Conservation (phyloP, 2,797 vertebrate species). For the Enteromius unitaeniatus region DNA sequence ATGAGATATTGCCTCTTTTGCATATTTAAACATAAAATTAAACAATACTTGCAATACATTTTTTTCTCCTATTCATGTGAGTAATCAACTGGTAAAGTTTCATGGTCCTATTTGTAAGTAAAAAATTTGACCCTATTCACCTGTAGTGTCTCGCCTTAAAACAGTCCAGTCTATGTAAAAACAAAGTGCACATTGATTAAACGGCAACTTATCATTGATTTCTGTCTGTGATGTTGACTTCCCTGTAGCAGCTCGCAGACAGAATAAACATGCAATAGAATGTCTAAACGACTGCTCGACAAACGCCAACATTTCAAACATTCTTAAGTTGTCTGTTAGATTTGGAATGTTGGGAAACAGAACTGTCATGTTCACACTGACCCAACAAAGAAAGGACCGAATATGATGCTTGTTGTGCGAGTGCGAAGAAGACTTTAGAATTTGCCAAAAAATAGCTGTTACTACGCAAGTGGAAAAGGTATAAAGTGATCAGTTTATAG, state of each 20-base stretch:
- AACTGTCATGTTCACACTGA: conserved; percentile 13
- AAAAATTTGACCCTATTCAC: no score
- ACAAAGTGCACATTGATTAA: conserved; percentile 17
- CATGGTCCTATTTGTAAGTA: no score
- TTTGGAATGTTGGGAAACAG: conserved; percentile 7
- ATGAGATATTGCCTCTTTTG: no score
- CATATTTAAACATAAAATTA: no score
- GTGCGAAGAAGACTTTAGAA: neutral
- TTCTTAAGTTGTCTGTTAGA: conserved; percentile 12
- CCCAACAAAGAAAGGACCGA: neutral
- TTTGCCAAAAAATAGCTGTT: neutral
- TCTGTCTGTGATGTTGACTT: conserved; percentile 13
- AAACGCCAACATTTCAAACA: conserved; percentile 21
- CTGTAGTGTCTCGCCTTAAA: no score
- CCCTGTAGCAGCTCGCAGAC: conserved; percentile 1
- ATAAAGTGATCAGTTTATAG: no score
- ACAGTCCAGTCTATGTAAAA: conserved; percentile 18
- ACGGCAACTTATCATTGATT: conserved; percentile 24
- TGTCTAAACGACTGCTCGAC: conserved; percentile 2
- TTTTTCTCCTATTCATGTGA: no score
- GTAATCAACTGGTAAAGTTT: no score
- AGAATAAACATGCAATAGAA: conserved; percentile 13
- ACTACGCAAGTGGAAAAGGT: neutral
- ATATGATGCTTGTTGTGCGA: neutral
- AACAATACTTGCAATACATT: no score